These are phyloP conservation scores for Epicampocera succincta DNA, from an alignment of 2,888 invertebrate genomes.

Conservation along the genomic window DNA sequence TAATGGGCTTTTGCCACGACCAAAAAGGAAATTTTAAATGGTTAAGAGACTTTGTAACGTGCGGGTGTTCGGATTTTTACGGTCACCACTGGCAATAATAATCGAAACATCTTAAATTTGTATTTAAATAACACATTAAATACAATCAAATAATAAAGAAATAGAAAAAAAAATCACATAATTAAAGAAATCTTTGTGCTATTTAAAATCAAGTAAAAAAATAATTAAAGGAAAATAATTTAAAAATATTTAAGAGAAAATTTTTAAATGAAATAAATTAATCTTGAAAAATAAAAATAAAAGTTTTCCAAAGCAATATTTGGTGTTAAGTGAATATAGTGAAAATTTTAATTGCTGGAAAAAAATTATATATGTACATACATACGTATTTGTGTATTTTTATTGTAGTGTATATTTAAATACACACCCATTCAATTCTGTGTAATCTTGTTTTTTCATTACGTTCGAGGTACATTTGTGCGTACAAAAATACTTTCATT, in stretches of 20 bases:
- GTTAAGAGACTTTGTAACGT: constrained; percentile 79
- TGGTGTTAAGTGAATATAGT: constrained; percentile 3
- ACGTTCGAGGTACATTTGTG: constrained; percentile 21
- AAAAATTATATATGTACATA: constrained; percentile 23
- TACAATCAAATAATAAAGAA: constrained; percentile 33
- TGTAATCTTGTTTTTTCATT: constrained; percentile 21
- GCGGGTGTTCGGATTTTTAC: constrained; percentile 77
- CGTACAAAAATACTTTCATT: constrained; percentile 1
- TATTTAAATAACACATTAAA: constrained; percentile 49
- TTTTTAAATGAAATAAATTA: too few species aligned
- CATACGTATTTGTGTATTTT: too few species aligned
- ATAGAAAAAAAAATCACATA: constrained; percentile 9
- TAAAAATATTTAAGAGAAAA: constrained; percentile 4
- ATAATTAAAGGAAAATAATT: neutral
- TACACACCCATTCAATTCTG: constrained; percentile 62
- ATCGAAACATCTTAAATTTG: constrained; percentile 58
- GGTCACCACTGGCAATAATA: constrained; percentile 65
- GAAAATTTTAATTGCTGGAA: constrained; percentile 28
- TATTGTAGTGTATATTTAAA: constrained; percentile 39
- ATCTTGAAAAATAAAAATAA: neutral
- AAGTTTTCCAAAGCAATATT: constrained; percentile 12
- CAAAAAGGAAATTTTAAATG: constrained; percentile 74
- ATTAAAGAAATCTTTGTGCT: constrained; percentile 52
- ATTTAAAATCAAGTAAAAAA: constrained; percentile 23
- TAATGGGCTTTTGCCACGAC: constrained; percentile 41